phyloP scores from a whole-genome alignment of 2,113 vertebrate genomes.

The Semnornis frantzii region DNA sequence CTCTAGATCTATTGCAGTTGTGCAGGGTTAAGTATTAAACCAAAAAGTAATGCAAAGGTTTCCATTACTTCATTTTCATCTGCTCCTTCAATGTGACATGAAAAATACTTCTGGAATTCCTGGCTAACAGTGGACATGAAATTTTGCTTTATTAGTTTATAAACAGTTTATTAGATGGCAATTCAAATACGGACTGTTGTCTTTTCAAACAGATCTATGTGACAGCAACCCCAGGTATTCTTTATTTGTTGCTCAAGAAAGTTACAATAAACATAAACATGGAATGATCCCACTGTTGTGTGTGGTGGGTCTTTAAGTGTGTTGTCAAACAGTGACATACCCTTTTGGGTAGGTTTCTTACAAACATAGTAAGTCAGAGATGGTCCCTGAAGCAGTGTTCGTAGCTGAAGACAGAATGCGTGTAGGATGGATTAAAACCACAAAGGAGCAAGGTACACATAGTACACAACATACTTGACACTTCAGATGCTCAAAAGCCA shows the following conservation, averaged over 20 bases:
- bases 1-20: background rate
- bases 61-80: background rate
- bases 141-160: background rate
- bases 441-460: background rate
- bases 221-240: background rate
- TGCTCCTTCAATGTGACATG: background rate
- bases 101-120: background rate
- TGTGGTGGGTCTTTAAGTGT: background rate
- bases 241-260: background rate
- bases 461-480: background rate
- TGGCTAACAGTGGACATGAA: background rate
- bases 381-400: background rate
- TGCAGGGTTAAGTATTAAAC: background rate
- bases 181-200: background rate
- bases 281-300: background rate
- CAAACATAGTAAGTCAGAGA: rapidly evolving
- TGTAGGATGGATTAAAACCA: background rate
- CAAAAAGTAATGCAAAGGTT: background rate
- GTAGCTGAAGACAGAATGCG: background rate
- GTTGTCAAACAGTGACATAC: background rate
- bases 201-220: background rate
- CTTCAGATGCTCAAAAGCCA: background rate
- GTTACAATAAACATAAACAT: background rate
- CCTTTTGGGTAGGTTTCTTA: background rate
- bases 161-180: background rate